A percentile compares a stretch with the other conserved stretches of the same genome.
Evolutionary conservation across 2,797 vertebrate species (phyloP).

Genomic region (Bryconaethiops microstoma): DNA sequence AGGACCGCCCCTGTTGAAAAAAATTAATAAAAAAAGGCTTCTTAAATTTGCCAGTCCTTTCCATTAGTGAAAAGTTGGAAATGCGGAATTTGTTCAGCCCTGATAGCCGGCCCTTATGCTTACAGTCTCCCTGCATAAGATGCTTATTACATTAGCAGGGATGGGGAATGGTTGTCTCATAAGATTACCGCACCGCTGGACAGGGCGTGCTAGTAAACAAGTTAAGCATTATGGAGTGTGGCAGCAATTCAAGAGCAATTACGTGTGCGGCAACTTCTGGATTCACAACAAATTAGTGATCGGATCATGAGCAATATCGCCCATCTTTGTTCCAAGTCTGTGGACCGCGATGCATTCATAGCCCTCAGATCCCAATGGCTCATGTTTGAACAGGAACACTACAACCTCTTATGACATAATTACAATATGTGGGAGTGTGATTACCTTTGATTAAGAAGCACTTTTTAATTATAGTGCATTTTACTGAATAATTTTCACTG

Average conservation of each 20-base stretch:
- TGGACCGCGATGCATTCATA: constrained; percentile 1
- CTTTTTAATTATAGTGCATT: constrained; percentile 42
- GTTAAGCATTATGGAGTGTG: constrained; percentile 49
- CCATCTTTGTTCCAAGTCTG: constrained; percentile 37
- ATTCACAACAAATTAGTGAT: constrained; percentile 56
- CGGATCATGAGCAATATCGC: constrained; percentile 35
- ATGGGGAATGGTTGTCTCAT: constrained; percentile 50
- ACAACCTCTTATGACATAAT: constrained; percentile 40
- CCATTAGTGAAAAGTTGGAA: constrained; percentile 39
- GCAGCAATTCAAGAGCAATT: constrained; percentile 53
- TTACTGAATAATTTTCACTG: not conserved
- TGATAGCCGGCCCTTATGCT: constrained; percentile 35
- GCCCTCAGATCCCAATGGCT: constrained; percentile 9
- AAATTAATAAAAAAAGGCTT: constrained; percentile 13
- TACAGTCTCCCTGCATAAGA: constrained; percentile 37
- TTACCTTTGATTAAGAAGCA: not conserved
- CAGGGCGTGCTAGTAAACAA: constrained; percentile 25
- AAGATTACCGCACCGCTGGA: constrained; percentile 43
- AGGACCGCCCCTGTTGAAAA: not conserved
- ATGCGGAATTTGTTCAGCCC: constrained; percentile 37
- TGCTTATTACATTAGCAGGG: constrained; percentile 51
- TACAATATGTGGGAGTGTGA: constrained; percentile 39
- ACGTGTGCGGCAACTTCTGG: constrained; percentile 44
- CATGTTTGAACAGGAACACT: constrained; percentile 25
- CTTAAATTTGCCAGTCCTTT: constrained; percentile 33